A percentile compares a stretch with the other conserved stretches of the same genome.
These are phyloP conservation scores for Gymnobelideus leadbeateri DNA, from an alignment of 2,113 vertebrate species.

Conservation along the genomic window DNA sequence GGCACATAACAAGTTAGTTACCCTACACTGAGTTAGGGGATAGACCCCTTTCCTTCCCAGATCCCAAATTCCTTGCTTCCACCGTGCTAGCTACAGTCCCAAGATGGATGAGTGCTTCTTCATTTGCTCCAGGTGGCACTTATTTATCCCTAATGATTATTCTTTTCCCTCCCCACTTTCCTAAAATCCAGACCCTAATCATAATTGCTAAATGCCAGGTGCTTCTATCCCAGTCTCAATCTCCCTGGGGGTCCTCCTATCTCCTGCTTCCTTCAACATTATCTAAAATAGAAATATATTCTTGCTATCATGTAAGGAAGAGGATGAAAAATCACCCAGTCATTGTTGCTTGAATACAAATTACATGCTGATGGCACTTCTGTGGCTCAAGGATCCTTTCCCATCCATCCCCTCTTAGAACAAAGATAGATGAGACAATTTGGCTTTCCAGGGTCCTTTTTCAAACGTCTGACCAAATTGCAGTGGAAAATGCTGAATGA, in stretches of 20 bases:
- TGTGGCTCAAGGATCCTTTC: background rate
- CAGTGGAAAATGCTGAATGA: background rate
- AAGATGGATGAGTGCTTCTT: background rate
- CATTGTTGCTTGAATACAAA: background rate
- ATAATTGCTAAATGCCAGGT: background rate
- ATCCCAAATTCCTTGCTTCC: background rate
- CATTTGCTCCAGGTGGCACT: background rate
- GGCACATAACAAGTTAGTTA: background rate
- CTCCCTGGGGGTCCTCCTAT: background rate
- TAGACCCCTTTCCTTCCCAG: background rate
- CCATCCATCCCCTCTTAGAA: background rate
- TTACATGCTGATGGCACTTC: background rate
- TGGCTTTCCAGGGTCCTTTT: background rate
- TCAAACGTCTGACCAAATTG: slow-evolving; percentile 1
- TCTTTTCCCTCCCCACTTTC: background rate
- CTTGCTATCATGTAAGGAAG: background rate
- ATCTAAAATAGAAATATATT: background rate
- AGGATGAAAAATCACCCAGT: background rate
- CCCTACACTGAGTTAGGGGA: background rate
- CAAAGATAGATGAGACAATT: background rate
- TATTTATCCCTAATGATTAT: background rate
- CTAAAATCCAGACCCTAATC: background rate
- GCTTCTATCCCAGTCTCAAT: background rate
- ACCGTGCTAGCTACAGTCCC: background rate
- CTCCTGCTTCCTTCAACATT: background rate